These are phyloP conservation scores for Sinosuthora webbiana DNA, from an alignment of 2,113 vertebrate species.

Conservation along the genomic window DNA sequence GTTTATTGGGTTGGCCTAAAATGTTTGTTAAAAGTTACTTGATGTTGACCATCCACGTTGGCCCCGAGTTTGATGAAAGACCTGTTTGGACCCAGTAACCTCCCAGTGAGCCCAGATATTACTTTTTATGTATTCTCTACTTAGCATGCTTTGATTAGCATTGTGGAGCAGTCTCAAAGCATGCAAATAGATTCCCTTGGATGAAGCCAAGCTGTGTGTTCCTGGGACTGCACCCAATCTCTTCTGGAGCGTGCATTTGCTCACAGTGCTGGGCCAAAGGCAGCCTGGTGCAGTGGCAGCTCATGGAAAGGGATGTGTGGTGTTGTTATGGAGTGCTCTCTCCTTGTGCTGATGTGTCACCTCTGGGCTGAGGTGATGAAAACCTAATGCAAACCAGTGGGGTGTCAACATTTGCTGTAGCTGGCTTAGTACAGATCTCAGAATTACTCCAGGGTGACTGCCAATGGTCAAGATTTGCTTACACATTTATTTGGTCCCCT, in stretches of 20 bases:
- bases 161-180: neutral
- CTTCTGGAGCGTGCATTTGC: neutral
- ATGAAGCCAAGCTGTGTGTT: neutral
- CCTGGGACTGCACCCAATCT: neutral
- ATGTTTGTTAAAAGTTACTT: neutral
- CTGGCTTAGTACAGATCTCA: neutral
- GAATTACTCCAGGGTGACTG: neutral
- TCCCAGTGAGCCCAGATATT: neutral
- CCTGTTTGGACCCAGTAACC: neutral
- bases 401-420: neutral
- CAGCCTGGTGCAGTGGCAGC: neutral
- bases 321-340: neutral
- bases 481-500: neutral
- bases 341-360: neutral
- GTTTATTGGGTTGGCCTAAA: neutral
- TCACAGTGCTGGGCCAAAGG: neutral
- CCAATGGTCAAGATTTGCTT: rapidly evolving
- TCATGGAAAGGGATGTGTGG: rapidly evolving
- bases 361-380: neutral
- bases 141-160: neutral
- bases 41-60: neutral
- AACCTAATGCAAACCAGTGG: neutral
- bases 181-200: neutral
- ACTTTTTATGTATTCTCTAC: neutral
- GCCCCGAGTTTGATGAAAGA: neutral